Percentiles rank a stretch among this genome's conserved stretches.
These are phyloP conservation scores for Oceanodroma leucorhoa DNA, from an alignment of 2,797 vertebrate species.

Conservation along the genomic window DNA sequence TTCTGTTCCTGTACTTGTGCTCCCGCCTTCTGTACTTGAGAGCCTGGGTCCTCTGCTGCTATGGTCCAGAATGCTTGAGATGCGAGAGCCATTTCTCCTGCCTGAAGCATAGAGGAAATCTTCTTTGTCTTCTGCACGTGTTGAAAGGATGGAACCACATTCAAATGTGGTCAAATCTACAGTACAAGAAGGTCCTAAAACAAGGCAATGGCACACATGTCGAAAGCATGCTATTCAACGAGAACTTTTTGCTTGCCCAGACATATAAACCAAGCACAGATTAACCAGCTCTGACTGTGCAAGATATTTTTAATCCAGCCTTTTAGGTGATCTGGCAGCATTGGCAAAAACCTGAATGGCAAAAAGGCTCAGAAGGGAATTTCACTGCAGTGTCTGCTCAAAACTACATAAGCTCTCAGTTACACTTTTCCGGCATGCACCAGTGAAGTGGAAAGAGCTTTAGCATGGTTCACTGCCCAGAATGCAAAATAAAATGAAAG, in stretches of 20 bases:
- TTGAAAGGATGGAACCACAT: background rate
- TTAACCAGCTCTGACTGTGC: background rate
- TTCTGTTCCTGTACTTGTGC: background rate
- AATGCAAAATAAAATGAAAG: conserved; percentile 51
- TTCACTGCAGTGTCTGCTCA: conserved; percentile 32
- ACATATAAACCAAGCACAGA: background rate
- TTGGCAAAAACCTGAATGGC: background rate
- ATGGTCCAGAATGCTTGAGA: background rate
- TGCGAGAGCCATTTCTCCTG: background rate
- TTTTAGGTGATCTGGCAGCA: background rate
- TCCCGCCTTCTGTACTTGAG: background rate
- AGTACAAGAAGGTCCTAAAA: background rate
- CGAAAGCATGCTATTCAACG: background rate
- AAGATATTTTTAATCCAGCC: conserved; percentile 13
- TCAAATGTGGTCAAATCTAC: background rate
- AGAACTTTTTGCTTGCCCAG: background rate
- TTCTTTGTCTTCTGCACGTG: background rate
- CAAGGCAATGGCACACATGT: rapidly evolving
- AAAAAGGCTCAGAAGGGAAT: conserved; percentile 20
- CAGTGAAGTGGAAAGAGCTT: conserved; percentile 27
- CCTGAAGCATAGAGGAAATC: background rate
- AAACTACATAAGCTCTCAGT: conserved; percentile 29
- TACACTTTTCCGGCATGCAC: background rate
- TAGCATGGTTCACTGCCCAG: background rate
- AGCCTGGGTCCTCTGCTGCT: background rate